Base-by-base conservation (phyloP, 2,113 vertebrate species). In the Chionomys nivalis region DNA sequence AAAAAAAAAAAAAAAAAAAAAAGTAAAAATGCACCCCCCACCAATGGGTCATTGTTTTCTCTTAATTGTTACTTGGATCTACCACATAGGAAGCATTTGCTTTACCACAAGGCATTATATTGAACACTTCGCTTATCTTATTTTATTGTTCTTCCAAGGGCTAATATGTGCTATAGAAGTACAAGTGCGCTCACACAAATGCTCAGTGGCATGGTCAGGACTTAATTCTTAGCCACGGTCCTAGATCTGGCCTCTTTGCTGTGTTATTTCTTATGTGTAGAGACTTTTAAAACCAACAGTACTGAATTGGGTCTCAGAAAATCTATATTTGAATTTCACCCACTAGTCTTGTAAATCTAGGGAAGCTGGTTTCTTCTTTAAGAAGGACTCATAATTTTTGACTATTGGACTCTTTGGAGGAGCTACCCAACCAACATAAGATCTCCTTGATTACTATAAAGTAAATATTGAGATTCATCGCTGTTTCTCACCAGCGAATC, bases 111-210 rank as follows among this genome's bases (percentile, higher is more conserved):
- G 70, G 4, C 28, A 76, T 47, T 58, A 31, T 77, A 39, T n/a
- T 75, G 83, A 11, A 28, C 1, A 31, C 31, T 66, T 44, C 65
- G 28, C 31, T 86, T 66, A 77, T 61, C 24, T 86, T 66, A 77
- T 61, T 85, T 93, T 33, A 82, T 49, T 65, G 85, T 39, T 92
- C 49, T 95, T 87, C 13, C 23, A 68, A 88, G 52, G 28, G 87
- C 8, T 75, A 14, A 12, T 73, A 70, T 33, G 14, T 81, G 10
- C 85, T 70, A 19, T 36, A 26, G 65, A 79, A 92, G 14, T 36
- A n/a, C 19, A 95, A 17, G 11, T 65, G 86, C 23, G 10, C 13
- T 63, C 47, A 89, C 7, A 36, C 36, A 81, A 33, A n/a, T n/a
- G 47, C 47, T 42, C 47, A 82, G 44, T 47, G 66, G 3, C 16